Evolutionary conservation across 2,888 invertebrate species (phyloP), one percentile per base, ranked within the genome.

Genomic region (Diarsia brunnea): DNA sequence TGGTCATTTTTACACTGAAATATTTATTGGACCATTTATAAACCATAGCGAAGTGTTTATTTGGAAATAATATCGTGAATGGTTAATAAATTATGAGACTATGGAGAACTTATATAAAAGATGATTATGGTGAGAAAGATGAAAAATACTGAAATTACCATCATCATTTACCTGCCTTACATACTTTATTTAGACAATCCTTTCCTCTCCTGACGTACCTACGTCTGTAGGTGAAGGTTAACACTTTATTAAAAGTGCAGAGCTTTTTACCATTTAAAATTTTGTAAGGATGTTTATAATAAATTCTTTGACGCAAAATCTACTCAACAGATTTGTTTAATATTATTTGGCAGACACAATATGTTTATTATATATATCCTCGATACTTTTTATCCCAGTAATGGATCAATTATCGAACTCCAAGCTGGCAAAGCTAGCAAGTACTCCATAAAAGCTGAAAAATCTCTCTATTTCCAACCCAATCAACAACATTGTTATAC

Each of bases 401-500:
- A n/a, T n/a, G n/a, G n/a, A n/a, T n/a, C n/a, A n/a, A n/a, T n/a
- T n/a, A 55, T 5, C 24, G 0, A 14, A 55, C 53, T 38, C n/a
- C n/a, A n/a, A 38, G 38, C 5, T 4, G 38, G 38, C 3, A 38
- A 5, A 38, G n/a, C n/a, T n/a, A 38, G 31, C 31, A 3, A 31
- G 31, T 31, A 3, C 31, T 31, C 4, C 31, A 31, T 31, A 31
- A 38, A 38, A 38, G 4, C 2, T 38, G 47, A 31, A 45, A 5
- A 10, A 51, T 31, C 14, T 51, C 21, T 1, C 53, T 12, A 27
- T 65, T n/a, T 2, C 10, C 19, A 43, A 60, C 0, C 19, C 14
- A 64, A 7, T 64, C 14, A 58, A 51, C 61, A 67, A 53, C 19
- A 31, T 51, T 80, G 38, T 53, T 81, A 4, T 45, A 55, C 55